phyloP scores from a whole-genome alignment of 2,888 invertebrate genomes.

The Heliothis peltigera region DNA sequence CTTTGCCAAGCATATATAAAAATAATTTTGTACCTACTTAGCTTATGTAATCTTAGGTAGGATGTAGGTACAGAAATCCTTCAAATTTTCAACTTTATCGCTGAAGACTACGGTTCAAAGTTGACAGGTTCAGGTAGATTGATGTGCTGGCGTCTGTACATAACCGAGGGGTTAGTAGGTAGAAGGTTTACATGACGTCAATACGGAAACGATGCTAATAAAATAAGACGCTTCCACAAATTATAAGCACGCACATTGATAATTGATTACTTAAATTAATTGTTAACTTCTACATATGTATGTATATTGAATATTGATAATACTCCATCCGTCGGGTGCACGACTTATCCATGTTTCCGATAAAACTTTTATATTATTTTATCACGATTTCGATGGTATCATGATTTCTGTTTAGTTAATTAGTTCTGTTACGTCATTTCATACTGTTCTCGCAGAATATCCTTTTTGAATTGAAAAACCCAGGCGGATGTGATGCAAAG shows the following conservation, averaged over 20 bases:
- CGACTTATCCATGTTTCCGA: slow-evolving; percentile 40
- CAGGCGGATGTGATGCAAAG: background rate
- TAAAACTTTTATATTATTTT: slow-evolving; percentile 43
- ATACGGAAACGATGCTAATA: slow-evolving; percentile 47
- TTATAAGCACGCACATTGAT: slow-evolving; percentile 18
- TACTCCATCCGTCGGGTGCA: slow-evolving; percentile 20
- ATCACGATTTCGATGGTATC: slow-evolving; percentile 46
- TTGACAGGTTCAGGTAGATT: too few relatives aligned
- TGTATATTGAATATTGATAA: too few relatives aligned
- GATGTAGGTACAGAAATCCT: too few relatives aligned
- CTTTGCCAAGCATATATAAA: too few relatives aligned
- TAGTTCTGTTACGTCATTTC: slow-evolving; percentile 26
- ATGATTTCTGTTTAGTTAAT: slow-evolving; percentile 37
- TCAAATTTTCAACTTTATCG: too few relatives aligned
- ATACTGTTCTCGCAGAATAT: slow-evolving; percentile 7
- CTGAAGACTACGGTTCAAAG: too few relatives aligned
- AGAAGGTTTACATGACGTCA: slow-evolving; percentile 40
- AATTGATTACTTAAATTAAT: slow-evolving; percentile 14
- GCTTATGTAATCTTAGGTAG: too few relatives aligned
- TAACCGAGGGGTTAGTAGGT: background rate
- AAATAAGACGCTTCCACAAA: slow-evolving; percentile 30
- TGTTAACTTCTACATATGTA: slow-evolving; percentile 28
- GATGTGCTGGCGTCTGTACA: too few relatives aligned
- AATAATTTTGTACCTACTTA: too few relatives aligned
- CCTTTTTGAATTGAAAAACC: slow-evolving; percentile 16